phyloP scores from a whole-genome alignment of 2,888 invertebrate species.

The Erebia ligea region DNA sequence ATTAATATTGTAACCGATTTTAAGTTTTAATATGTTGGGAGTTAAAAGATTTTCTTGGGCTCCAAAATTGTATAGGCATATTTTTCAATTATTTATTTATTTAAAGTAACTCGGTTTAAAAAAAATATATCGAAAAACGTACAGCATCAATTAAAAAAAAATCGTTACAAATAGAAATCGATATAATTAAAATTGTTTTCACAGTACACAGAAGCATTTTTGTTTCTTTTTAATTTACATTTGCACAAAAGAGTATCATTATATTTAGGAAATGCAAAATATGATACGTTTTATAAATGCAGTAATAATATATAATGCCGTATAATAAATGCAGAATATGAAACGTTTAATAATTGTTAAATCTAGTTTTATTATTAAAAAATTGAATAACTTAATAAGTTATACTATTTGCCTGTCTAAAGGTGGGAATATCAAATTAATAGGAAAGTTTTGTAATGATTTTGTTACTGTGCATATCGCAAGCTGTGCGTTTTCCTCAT shows the following conservation, averaged over 20 bases:
- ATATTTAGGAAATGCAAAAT: background rate
- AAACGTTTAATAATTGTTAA: background rate
- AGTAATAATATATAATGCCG: too few relatives aligned
- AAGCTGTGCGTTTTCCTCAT: too few relatives aligned
- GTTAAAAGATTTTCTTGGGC: too few relatives aligned
- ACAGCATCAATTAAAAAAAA: background rate
- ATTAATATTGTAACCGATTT: too few relatives aligned
- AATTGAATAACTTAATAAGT: constrained; percentile 4
- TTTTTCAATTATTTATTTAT: too few relatives aligned
- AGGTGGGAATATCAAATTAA: constrained; percentile 10
- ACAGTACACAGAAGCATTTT: background rate
- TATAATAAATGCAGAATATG: too few relatives aligned
- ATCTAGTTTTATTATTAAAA: background rate
- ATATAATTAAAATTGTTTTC: background rate
- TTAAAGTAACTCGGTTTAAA: too few relatives aligned
- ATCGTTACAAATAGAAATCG: background rate
- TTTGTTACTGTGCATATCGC: too few relatives aligned
- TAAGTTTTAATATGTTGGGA: too few relatives aligned
- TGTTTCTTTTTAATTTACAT: background rate
- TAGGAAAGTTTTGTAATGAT: too few relatives aligned
- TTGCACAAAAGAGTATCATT: background rate
- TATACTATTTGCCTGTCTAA: constrained; percentile 22
- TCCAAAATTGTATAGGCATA: too few relatives aligned
- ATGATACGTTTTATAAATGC: too few relatives aligned
- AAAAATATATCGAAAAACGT: background rate